phyloP scores from a whole-genome alignment of 2,797 vertebrate genomes.

The Alectoris magna region DNA sequence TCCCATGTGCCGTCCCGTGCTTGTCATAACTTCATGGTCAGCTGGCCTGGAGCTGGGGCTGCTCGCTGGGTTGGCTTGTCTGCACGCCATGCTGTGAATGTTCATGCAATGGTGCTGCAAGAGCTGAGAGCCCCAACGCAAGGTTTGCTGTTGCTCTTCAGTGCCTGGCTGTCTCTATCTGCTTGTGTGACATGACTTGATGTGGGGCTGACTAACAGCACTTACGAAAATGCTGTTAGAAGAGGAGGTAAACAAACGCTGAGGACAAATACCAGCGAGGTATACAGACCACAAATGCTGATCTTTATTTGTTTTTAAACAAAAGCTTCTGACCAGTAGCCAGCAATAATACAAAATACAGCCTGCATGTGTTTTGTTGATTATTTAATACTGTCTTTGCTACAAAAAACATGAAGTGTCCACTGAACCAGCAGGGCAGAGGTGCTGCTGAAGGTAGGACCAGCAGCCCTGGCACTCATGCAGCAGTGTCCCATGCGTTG shows the following conservation, averaged over 20 bases:
- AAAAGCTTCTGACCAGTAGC: background rate
- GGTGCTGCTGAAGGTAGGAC: background rate
- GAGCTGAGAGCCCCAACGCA: background rate
- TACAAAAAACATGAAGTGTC: background rate
- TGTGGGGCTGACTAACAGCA: background rate
- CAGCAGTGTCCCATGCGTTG: background rate
- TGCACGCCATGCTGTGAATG: background rate
- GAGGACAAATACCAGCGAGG: background rate
- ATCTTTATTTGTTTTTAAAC: background rate
- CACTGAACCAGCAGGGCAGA: background rate
- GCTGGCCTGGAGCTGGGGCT: background rate
- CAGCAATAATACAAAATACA: slow-evolving; percentile 35
- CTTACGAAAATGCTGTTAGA: background rate
- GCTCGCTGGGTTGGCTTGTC: background rate
- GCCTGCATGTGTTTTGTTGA: background rate
- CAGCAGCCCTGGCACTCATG: no score
- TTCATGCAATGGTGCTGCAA: background rate
- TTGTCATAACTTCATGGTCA: background rate
- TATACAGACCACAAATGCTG: background rate
- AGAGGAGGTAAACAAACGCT: background rate
- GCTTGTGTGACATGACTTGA: background rate
- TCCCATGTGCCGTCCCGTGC: background rate
- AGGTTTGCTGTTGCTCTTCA: background rate
- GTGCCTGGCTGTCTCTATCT: background rate
- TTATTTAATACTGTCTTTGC: background rate